Percentiles rank a stretch among this genome's conserved stretches.
Evolutionary conservation across 2,113 vertebrate genomes (phyloP).

Genomic region (Callionymus lyra): DNA sequence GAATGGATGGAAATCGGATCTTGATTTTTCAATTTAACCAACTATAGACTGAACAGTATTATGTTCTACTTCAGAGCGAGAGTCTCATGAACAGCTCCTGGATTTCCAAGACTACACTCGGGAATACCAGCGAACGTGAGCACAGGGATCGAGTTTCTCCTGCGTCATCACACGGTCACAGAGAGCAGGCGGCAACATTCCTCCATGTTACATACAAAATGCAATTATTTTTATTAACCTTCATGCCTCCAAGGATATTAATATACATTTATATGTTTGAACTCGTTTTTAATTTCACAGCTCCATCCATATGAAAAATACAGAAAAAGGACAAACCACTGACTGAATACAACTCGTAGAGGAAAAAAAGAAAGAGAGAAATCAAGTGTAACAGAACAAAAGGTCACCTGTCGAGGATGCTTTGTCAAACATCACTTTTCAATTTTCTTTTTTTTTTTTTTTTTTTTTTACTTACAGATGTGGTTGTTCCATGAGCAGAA

Average conservation of each 20-base stretch:
- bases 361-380: slow-evolving; percentile 28
- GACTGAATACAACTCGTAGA: slow-evolving; percentile 87
- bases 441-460: slow-evolving; percentile 68
- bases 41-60: no score
- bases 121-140: slow-evolving; percentile 35
- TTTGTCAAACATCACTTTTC: slow-evolving; percentile 83
- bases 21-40: no score
- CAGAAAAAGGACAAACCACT: slow-evolving; percentile 92
- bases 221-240: slow-evolving; percentile 95
- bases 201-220: slow-evolving; percentile 93
- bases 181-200: slow-evolving; percentile 31
- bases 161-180: slow-evolving; percentile 30
- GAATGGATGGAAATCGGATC: no score
- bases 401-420: slow-evolving; percentile 82
- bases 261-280: slow-evolving; percentile 99
- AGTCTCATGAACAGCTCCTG: not conserved
- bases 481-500: slow-evolving; percentile 81
- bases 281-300: slow-evolving; percentile 99
- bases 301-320: slow-evolving; percentile 97
- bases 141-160: slow-evolving; percentile 24
- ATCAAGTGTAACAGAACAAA: slow-evolving; percentile 67
- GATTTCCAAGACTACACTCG: slow-evolving; percentile 34
- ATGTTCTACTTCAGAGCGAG: no score
- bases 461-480: slow-evolving; percentile 52
- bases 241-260: slow-evolving; percentile 99